Conservation (phyloP, 1,140 invertebrate species). For the Aphelinus certus region DNA sequence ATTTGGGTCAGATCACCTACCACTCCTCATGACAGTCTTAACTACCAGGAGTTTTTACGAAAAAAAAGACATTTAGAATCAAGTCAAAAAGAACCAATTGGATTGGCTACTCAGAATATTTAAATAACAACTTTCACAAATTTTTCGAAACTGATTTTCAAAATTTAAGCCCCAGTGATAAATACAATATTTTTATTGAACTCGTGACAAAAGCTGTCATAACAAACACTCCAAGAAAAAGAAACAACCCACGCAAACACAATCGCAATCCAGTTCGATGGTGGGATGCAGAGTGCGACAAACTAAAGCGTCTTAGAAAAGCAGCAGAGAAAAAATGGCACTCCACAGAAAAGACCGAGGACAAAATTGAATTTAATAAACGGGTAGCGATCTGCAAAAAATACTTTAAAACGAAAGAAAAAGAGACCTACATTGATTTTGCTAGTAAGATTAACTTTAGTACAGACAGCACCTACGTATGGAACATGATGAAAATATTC, state of each 20-base stretch:
- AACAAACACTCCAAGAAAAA: background rate
- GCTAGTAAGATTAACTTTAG: conserved; percentile 12
- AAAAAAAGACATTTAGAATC: too few relatives aligned
- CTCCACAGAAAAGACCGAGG: conserved; percentile 5
- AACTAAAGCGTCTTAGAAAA: conserved; percentile 19
- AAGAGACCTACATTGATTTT: conserved; percentile 12
- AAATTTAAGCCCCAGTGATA: background rate
- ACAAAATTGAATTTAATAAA: conserved; percentile 39
- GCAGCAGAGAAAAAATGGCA: conserved; percentile 35
- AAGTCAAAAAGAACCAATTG: too few relatives aligned
- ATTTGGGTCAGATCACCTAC: conserved; percentile 3
- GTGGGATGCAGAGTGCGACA: conserved; percentile 37
- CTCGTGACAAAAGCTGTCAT: background rate
- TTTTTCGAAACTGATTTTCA: too few relatives aligned
- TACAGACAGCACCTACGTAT: conserved; percentile 13
- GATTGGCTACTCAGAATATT: too few relatives aligned
- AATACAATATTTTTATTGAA: background rate
- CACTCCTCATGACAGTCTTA: background rate
- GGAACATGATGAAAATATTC: conserved; percentile 29
- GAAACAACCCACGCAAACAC: background rate
- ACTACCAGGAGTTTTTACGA: too few relatives aligned
- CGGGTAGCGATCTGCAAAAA: conserved; percentile 3
- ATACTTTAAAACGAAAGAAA: conserved; percentile 37
- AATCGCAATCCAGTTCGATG: conserved; percentile 27
- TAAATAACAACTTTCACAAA: too few relatives aligned